Conservation (phyloP, 2,797 vertebrate genomes). For the Cuculus canorus region DNA sequence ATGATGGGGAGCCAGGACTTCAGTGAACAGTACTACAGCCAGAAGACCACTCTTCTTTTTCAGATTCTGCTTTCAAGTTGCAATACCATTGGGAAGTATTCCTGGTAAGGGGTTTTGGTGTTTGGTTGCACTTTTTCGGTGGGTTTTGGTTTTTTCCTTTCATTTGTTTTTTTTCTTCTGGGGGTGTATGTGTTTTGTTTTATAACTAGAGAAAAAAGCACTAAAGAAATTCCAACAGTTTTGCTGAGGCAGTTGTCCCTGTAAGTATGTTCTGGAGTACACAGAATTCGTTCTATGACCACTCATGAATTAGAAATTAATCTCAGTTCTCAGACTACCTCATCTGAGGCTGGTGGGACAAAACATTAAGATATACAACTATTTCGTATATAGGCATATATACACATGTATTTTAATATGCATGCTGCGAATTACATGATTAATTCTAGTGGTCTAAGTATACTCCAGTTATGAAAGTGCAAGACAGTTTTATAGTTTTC, state of each 20-base stretch:
- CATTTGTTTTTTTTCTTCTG: background rate
- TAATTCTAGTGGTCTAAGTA: background rate
- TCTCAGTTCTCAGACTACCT: background rate
- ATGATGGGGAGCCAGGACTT: accelerated
- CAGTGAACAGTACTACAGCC: background rate
- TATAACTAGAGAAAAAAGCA: background rate
- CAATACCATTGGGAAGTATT: background rate
- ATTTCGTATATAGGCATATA: background rate
- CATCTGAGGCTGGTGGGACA: background rate
- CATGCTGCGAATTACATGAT: background rate
- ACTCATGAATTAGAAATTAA: background rate
- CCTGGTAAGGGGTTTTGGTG: background rate
- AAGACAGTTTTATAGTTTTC: background rate
- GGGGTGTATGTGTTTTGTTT: background rate
- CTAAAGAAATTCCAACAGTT: background rate
- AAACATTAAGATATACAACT: background rate
- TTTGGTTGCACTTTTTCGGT: background rate
- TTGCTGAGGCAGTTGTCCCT: background rate
- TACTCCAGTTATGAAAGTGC: background rate
- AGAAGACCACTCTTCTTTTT: background rate
- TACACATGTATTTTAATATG: background rate
- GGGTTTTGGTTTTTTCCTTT: background rate
- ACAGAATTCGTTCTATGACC: background rate
- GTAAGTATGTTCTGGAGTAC: background rate
- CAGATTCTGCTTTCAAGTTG: background rate